Percentiles rank a stretch among this genome's conserved stretches.
These are phyloP conservation scores for Phataginus tetradactyla DNA, from an alignment of 2,797 vertebrate species.

Conservation along the genomic window DNA sequence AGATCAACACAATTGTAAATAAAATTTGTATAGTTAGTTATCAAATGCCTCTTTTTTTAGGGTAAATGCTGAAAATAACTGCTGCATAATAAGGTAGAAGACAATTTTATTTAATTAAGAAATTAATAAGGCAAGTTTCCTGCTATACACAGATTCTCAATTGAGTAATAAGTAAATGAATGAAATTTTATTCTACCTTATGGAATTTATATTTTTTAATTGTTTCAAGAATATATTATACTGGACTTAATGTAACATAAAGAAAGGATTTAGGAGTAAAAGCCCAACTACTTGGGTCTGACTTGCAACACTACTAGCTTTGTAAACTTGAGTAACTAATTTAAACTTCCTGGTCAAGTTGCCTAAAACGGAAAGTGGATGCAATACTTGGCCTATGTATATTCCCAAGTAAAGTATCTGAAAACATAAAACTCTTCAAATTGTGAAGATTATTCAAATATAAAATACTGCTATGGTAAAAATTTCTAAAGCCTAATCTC, in stretches of 20 bases:
- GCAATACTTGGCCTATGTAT: not conserved
- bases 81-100: not conserved
- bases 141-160: not conserved
- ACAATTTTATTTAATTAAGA: conserved; percentile 45
- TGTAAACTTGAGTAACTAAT: conserved; percentile 39
- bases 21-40: conserved; percentile 53
- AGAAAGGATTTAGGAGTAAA: conserved; percentile 1
- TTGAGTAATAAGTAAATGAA: not conserved
- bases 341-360: conserved; percentile 28
- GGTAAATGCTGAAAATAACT: conserved; percentile 53
- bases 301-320: not conserved
- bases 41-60: conserved; percentile 34
- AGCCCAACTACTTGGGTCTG: not conserved
- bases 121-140: conserved; percentile 49
- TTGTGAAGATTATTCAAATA: not conserved
- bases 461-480: conserved; percentile 23
- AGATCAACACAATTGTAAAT: conserved; percentile 36
- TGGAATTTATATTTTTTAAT: not conserved
- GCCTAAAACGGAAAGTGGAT: not conserved
- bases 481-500: conserved; percentile 17
- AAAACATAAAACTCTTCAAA: not conserved
- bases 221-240: not conserved
- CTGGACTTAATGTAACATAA: not conserved
- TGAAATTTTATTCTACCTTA: conserved; percentile 2
- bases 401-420: not conserved